phyloP scores from a whole-genome alignment of 2,113 vertebrate genomes.

The Microcebus ravelobensis region DNA sequence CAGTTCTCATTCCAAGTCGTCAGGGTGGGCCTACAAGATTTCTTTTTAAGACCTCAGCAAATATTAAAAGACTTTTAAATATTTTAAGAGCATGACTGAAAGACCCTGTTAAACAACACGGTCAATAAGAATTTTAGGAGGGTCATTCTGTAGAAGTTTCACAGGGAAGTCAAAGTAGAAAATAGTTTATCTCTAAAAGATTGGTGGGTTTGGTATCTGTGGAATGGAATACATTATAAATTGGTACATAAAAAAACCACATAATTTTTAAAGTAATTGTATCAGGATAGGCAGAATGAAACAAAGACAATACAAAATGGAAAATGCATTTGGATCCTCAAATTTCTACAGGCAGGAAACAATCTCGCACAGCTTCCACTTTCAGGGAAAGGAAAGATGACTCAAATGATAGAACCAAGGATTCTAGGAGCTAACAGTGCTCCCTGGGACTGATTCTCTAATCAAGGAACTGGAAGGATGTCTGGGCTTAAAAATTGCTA shows the following conservation, averaged over 20 bases:
- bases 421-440: too few relatives aligned
- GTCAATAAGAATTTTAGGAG: background rate
- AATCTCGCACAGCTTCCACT: background rate
- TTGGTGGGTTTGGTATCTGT: background rate
- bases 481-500: background rate
- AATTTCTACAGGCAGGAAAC: background rate
- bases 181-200: background rate
- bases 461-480: background rate
- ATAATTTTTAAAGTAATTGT: slow-evolving; percentile 6
- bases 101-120: background rate
- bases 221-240: background rate
- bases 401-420: background rate
- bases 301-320: background rate
- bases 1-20: background rate
- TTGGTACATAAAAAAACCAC: background rate
- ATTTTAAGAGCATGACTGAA: background rate
- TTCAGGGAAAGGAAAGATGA: background rate
- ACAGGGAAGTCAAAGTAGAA: background rate
- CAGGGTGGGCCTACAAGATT: background rate
- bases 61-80: background rate
- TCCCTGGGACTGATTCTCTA: too few relatives aligned
- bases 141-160: background rate
- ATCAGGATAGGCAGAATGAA: background rate
- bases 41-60: background rate
- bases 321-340: background rate